Evolutionary conservation across 2,113 vertebrate genomes (phyloP), one percentile per base, ranked within the genome.

Genomic region (Rhynchomys soricoides): DNA sequence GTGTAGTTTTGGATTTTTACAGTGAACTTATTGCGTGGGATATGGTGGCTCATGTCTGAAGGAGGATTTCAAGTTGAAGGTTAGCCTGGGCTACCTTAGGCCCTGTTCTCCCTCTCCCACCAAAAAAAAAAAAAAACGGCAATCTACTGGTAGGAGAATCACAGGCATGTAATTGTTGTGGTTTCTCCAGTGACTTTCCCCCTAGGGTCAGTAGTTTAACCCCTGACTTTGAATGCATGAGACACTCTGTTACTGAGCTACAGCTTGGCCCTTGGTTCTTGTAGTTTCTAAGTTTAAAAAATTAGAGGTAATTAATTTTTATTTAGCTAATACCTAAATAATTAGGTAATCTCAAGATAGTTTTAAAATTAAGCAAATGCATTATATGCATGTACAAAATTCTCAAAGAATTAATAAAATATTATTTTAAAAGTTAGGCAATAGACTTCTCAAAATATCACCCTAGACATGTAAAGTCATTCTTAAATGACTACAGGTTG

Each of bases 371-470:
- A 82, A 37, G 79, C 52, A 59, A 59, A 82, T 59, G 59, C 37
- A 40, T 59, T 82, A 57, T 57, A 82, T 57, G 11, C 52, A 55
- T 82, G 79, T 82, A 82, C 40, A 57, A 64, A 85, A 64, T 64
- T 85, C 26, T 85, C 82, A 64, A 86, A 86, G 26, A 48, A 86
- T 45, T 85, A 66, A 45, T 64, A 85, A 64, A 86, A 66, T 31
- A 50, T 12, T 85, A 95, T 79, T 75, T 77, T 70, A 95, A 97
- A 91, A 91, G 95, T 57, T 85, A 82, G 83, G 45, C n/a, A 85
- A 15, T 88, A 87, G n/a, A 73, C 40, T 64, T 92, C 83, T 87
- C 7, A 68, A 85, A 91, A 86, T 68, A 74, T 43, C 70, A 92
- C 64, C 10, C 1, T 73, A 91, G 26, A 26, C n/a, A 68, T 93